phyloP scores from a whole-genome alignment of 1,140 invertebrate species.

The Laupala kohalensis region DNA sequence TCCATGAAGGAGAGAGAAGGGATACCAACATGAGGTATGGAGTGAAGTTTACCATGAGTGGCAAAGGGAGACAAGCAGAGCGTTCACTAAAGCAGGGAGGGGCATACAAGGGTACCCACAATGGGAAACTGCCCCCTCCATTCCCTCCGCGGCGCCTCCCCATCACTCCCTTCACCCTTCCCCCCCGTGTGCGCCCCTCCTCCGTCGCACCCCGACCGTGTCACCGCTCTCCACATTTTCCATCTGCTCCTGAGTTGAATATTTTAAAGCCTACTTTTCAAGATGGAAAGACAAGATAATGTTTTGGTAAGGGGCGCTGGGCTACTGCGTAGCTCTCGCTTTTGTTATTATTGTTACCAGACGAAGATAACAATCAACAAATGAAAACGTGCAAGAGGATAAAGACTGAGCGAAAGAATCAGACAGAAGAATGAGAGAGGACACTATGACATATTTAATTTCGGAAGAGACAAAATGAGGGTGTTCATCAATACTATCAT shows the following conservation, averaged over 20 bases:
- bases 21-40: neutral
- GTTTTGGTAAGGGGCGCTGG: neutral
- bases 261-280: conserved; percentile 6
- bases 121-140: neutral
- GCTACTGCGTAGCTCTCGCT: conserved; percentile 2
- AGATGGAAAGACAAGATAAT: conserved; percentile 3
- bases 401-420: neutral
- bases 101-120: neutral
- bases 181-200: neutral
- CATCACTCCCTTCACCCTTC: neutral
- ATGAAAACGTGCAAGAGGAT: neutral
- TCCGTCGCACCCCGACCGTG: neutral
- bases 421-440: neutral
- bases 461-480: too few species aligned
- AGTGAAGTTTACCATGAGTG: neutral
- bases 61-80: neutral
- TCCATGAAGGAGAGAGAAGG: neutral
- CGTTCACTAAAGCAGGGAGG: neutral
- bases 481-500: too few species aligned
- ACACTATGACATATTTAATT: neutral
- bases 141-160: neutral
- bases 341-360: conserved; percentile 6
- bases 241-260: conserved; percentile 6
- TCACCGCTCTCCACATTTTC: neutral
- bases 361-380: conserved; percentile 3